phyloP scores from a whole-genome alignment of 53 echinoderm and acorn worm species.

The Arbacia lixula region DNA sequence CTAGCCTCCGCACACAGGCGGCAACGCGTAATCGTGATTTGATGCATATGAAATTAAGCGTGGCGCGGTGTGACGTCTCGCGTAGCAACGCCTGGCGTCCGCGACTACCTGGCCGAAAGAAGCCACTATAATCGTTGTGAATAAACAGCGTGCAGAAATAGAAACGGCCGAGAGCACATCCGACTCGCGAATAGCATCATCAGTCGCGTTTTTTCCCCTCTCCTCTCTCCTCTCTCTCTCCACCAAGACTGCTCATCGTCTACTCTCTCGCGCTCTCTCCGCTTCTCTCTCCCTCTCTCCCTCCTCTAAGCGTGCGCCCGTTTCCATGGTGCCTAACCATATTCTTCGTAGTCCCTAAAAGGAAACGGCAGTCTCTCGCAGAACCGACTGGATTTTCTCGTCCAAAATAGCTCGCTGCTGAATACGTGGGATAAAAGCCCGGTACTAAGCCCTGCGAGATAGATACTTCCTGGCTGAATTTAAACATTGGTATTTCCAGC shows the following conservation, averaged over 20 bases:
- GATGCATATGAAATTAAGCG: constrained; percentile 17
- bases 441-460: background rate
- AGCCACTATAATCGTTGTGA: constrained; percentile 31
- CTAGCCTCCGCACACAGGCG: constrained; percentile 31
- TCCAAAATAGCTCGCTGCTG: constrained; percentile 34
- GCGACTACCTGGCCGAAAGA: constrained; percentile 3
- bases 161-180: constrained; percentile 35
- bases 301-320: background rate
- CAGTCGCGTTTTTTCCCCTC: constrained; percentile 13
- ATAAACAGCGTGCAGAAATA: constrained; percentile 51
- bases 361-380: constrained; percentile 22
- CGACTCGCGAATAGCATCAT: constrained; percentile 43
- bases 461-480: constrained; percentile 12
- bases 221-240: background rate
- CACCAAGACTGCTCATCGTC: no score
- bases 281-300: background rate
- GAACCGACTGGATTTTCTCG: background rate
- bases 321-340: constrained; percentile 5
- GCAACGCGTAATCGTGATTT: background rate
- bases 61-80: background rate
- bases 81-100: background rate
- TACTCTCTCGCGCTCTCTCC: background rate
- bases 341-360: background rate
- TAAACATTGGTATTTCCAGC: background rate
- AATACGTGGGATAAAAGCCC: constrained; percentile 27